These are phyloP conservation scores for Oryzias dopingdopingensis DNA, from an alignment of 2,797 vertebrate species.

Conservation along the genomic window DNA sequence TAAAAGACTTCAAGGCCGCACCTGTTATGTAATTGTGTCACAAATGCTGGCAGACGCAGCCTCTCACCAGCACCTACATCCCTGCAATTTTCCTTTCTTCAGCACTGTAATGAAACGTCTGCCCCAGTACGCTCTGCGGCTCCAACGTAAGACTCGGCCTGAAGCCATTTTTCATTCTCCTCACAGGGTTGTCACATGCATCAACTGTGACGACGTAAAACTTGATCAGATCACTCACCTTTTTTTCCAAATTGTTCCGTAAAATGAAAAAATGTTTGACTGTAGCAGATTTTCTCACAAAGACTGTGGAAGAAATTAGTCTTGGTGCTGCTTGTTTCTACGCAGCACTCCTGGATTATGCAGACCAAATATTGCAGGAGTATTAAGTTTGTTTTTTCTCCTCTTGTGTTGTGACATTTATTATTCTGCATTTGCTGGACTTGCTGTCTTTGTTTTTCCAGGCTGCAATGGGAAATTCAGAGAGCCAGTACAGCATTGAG, in stretches of 20 bases:
- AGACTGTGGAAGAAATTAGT: slow-evolving; percentile 33
- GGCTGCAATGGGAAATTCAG: slow-evolving; percentile 92
- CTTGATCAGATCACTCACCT: slow-evolving; percentile 36
- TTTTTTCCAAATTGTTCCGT: slow-evolving; percentile 20
- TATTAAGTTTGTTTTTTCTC: slow-evolving; percentile 18
- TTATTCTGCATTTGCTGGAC: not conserved
- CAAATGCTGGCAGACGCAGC: slow-evolving; percentile 10
- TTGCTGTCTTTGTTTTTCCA: slow-evolving; percentile 33
- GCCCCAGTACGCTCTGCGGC: slow-evolving; percentile 33
- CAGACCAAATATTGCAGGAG: slow-evolving; percentile 35
- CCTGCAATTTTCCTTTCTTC: slow-evolving; percentile 9
- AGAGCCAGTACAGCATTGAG: slow-evolving; percentile 95
- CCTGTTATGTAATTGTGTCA: slow-evolving; percentile 40
- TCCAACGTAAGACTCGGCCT: slow-evolving; percentile 40
- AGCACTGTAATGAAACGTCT: slow-evolving; percentile 29
- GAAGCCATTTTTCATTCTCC: slow-evolving; percentile 35
- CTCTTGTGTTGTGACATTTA: not conserved
- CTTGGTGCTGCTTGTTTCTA: slow-evolving; percentile 25
- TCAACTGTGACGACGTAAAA: slow-evolving; percentile 34
- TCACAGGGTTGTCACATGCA: slow-evolving; percentile 49
- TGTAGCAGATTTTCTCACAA: slow-evolving; percentile 21
- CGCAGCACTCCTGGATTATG: slow-evolving; percentile 22
- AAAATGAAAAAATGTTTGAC: slow-evolving; percentile 20
- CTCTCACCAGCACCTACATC: not conserved
- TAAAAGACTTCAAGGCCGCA: slow-evolving; percentile 22